Conservation (phyloP, 2,888 invertebrate species). For the Agriotes lineatus region DNA sequence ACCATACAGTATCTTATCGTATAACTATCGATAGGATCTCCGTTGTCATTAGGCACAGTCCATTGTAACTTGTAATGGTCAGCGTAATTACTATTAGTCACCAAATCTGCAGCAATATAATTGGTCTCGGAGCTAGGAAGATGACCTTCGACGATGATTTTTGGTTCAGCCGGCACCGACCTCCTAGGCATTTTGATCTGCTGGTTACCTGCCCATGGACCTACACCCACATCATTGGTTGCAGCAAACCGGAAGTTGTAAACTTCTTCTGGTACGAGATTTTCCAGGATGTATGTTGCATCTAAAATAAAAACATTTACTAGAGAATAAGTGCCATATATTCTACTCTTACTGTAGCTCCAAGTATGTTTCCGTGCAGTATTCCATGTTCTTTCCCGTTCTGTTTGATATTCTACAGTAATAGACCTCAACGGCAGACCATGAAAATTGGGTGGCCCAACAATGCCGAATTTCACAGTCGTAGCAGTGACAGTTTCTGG, state of each 20-base stretch:
- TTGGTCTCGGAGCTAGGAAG: constrained; percentile 59
- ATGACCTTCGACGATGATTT: constrained; percentile 69
- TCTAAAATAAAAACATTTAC: constrained; percentile 64
- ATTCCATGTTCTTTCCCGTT: constrained; percentile 77
- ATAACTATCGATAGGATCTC: constrained; percentile 88
- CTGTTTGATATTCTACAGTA: constrained; percentile 81
- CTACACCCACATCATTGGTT: constrained; percentile 84
- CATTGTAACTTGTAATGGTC: constrained; percentile 87
- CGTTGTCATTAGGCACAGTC: constrained; percentile 90
- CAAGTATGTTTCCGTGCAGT: constrained; percentile 79
- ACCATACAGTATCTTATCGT: constrained; percentile 85
- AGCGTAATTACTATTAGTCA: constrained; percentile 75
- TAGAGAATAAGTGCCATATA: not conserved
- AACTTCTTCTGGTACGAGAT: constrained; percentile 79
- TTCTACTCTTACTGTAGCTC: constrained; percentile 72
- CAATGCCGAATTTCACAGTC: constrained; percentile 83
- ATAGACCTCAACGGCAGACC: constrained; percentile 83
- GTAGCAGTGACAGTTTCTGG: constrained; percentile 84
- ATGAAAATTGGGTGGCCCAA: constrained; percentile 79
- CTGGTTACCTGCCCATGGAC: constrained; percentile 76
- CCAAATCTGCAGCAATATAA: constrained; percentile 66
- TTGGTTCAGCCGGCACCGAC: constrained; percentile 82
- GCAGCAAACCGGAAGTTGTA: constrained; percentile 90
- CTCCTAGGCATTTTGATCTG: constrained; percentile 81
- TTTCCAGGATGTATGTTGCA: constrained; percentile 83